phyloP scores from a whole-genome alignment of 1,140 invertebrate species.

The Aporrectodea caliginosa region DNA sequence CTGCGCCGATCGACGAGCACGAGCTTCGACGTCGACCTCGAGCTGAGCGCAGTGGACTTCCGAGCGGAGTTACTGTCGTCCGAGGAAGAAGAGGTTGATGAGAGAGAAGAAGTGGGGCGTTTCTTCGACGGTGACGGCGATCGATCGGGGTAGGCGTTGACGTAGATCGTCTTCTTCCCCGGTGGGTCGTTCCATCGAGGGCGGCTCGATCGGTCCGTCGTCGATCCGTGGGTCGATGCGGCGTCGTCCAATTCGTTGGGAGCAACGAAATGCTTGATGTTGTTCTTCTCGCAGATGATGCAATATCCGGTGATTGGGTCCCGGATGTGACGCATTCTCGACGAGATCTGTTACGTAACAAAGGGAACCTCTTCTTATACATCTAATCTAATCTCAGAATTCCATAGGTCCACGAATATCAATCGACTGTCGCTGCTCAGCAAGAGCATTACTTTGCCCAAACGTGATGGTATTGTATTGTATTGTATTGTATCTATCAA shows the following conservation, averaged over 20 bases:
- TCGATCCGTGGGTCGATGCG: not conserved
- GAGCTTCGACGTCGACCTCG: not conserved
- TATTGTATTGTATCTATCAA: too few relatives aligned
- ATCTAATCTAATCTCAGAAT: too few relatives aligned
- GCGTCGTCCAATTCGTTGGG: not conserved
- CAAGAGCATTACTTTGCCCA: too few relatives aligned
- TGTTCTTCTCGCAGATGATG: slow-evolving; percentile 2
- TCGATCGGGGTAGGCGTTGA: not conserved
- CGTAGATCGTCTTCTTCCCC: not conserved
- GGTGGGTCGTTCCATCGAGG: not conserved
- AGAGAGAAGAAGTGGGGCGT: not conserved
- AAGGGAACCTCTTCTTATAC: too few relatives aligned
- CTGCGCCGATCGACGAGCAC: not conserved
- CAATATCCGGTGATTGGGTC: not conserved
- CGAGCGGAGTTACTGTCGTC: not conserved
- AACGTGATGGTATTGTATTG: too few relatives aligned
- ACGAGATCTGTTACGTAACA: too few relatives aligned
- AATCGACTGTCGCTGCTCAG: too few relatives aligned
- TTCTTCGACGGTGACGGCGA: not conserved
- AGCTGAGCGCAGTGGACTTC: not conserved
- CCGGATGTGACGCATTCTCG: not conserved
- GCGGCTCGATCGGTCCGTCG: too few relatives aligned
- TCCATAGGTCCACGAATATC: too few relatives aligned
- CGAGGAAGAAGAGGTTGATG: not conserved
- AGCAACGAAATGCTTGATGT: not conserved